Evolutionary conservation across 2,888 invertebrate species (phyloP), one percentile per base, ranked within the genome.

Genomic region (Theodoxus fluviatilis): DNA sequence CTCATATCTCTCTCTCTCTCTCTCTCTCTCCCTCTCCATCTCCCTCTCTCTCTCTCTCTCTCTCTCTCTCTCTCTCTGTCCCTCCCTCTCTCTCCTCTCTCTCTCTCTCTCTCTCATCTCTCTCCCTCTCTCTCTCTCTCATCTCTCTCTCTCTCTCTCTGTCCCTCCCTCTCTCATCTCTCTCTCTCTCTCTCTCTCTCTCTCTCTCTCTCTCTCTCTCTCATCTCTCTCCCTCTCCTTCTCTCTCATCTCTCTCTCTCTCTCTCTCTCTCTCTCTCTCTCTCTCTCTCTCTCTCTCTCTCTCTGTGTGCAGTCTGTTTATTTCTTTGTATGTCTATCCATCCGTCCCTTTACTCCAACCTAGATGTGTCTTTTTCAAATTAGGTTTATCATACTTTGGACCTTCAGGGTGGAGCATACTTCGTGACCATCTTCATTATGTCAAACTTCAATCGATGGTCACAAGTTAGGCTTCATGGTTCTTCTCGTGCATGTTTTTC

Each of bases 41-140:
- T 69, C 22, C 38, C 33, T 57, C 22, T 65, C 28, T 59, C 25
- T 43, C 55, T 72, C 38, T 63, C 18, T 49, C 35, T 69, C 22
- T 64, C 40, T 61, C 25, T 69, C 33, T 67, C 25, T 66, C 52
- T 65, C 33, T 57, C 40, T 38, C 31, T 67, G 49, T 64, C 55
- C 64, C 67, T 67, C 31, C 67, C 40, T 67, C 63, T 67, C 66
- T 67, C 38, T 67, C 67, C n/a, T n/a, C 31, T 69, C 40, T 67
- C 63, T 67, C 66, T 67, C 38, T 67, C 67, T 66, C 38, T 67
- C 64, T 31, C 31, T 52, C 52, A 40, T 31, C 15, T 67, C 25
- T 35, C 22, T 65, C 38, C 37, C 33, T 25, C 65, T 40, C n/a
- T n/a, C n/a, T n/a, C n/a, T n/a, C n/a, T n/a, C n/a, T n/a, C n/a